Evolutionary conservation across 2,888 invertebrate species (phyloP).

Genomic region (Noctua fimbriata): DNA sequence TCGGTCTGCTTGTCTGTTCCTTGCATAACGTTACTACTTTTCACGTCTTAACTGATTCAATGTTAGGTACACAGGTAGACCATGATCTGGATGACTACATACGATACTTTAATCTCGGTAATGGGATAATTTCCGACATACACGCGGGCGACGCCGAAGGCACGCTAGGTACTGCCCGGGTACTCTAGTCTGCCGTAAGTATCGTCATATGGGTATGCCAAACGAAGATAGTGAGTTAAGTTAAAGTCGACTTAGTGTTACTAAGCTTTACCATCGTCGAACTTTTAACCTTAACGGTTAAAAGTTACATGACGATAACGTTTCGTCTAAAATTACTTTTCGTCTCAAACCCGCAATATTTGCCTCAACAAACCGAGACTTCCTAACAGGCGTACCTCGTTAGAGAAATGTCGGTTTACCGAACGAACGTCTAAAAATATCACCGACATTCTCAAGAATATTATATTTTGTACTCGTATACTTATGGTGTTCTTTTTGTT

Average conservation of each 20-base stretch:
- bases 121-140: background rate
- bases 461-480: background rate
- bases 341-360: background rate
- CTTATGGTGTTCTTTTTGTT: background rate
- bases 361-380: background rate
- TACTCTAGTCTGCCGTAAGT: background rate
- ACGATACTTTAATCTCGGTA: background rate
- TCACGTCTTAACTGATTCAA: background rate
- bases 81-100: background rate
- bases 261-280: background rate
- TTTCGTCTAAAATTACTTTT: background rate
- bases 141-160: background rate
- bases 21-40: background rate
- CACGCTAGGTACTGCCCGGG: background rate
- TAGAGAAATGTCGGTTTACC: slow-evolving; percentile 1
- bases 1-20: background rate
- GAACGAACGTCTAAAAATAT: slow-evolving; percentile 11
- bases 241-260: background rate
- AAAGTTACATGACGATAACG: background rate
- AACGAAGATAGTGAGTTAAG: background rate
- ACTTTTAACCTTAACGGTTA: background rate
- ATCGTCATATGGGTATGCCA: background rate
- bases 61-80: background rate
- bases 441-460: background rate
- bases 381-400: slow-evolving; percentile 1